phyloP scores from a whole-genome alignment of 2,888 invertebrate species.

The Myopa testacea region DNA sequence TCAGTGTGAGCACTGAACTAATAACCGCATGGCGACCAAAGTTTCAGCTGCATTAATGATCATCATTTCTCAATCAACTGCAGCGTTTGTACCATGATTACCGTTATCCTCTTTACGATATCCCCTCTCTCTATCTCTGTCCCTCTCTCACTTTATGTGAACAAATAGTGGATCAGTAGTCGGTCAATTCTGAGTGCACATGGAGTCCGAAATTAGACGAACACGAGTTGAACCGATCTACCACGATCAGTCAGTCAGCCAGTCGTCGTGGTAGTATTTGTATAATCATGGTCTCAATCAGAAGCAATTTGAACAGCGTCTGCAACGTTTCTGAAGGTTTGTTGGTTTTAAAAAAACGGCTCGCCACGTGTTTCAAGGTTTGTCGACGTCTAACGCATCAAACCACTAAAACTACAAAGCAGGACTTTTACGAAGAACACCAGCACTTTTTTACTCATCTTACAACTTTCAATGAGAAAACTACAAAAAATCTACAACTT shows the following conservation, averaged over 20 bases:
- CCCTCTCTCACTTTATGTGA: too few relatives aligned
- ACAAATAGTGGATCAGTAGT: too few relatives aligned
- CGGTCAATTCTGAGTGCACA: neutral
- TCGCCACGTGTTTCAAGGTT: slow-evolving; percentile 61
- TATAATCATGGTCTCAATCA: slow-evolving; percentile 56
- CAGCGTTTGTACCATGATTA: too few relatives aligned
- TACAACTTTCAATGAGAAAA: slow-evolving; percentile 40
- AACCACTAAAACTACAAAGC: slow-evolving; percentile 19
- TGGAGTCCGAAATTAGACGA: neutral
- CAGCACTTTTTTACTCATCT: slow-evolving; percentile 22
- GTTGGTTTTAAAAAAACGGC: slow-evolving; percentile 53
- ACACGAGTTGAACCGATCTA: neutral
- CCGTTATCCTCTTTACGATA: too few relatives aligned
- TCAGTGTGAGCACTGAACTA: too few relatives aligned
- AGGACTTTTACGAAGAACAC: slow-evolving; percentile 13
- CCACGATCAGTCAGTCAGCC: neutral
- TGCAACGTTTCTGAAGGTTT: slow-evolving; percentile 57
- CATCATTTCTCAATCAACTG: too few relatives aligned
- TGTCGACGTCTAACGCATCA: slow-evolving; percentile 47
- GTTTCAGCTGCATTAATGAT: too few relatives aligned
- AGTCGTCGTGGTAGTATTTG: slow-evolving; percentile 11
- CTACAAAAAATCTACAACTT: slow-evolving; percentile 35
- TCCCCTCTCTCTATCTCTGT: too few relatives aligned
- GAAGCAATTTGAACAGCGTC: slow-evolving; percentile 61
- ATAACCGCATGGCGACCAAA: too few relatives aligned